Evolutionary conservation across 1,140 invertebrate species (phyloP), one percentile per base, ranked within the genome.

Genomic region (Eriosoma lanigerum): DNA sequence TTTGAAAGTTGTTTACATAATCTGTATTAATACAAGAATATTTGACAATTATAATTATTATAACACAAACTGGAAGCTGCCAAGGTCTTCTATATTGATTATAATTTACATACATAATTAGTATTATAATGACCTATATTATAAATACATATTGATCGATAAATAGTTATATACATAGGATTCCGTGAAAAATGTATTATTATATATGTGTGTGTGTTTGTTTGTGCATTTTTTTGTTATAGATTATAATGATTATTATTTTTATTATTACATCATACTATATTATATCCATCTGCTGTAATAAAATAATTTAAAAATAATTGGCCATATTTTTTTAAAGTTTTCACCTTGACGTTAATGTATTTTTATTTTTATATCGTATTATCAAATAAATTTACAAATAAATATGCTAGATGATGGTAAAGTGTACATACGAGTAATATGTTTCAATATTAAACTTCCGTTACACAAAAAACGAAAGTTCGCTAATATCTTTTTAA

Each of bases 61-160:
- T n/a, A n/a, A n/a, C n/a, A 6, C 9, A 1, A 60, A 26, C 3
- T 19, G 24, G 8, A 56, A 60, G 15, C 24, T 60, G 15, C 26
- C 58, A 15, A 60, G 13, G 21, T 13, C 24, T 58, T n/a, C n/a
- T n/a, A n/a, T n/a, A n/a, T 26, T 58, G 13, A 60, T 15, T 24
- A 58, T 58, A 60, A 60, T 60, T 60, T 60, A 60, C 15, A 24
- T 29, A 60, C 15, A 26, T 60, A 60, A 60, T 29, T 13, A 29
- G 15, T 60, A 60, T 60, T 17, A 60, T 17, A 29, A 60, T 19
- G 15, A 15, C 5, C 26, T 29, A 60, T 15, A 26, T 29, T 17
- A 15, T 17, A 17, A 29, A 60, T 26, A 26, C 2, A 4, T 13
- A 26, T 58, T 26, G 21, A 5, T 1, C 3, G 1, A 24, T n/a